A percentile compares a stretch with the other conserved stretches of the same genome.
phyloP scores from a whole-genome alignment of 2,888 invertebrate species.

The Flexamia atlantica region DNA sequence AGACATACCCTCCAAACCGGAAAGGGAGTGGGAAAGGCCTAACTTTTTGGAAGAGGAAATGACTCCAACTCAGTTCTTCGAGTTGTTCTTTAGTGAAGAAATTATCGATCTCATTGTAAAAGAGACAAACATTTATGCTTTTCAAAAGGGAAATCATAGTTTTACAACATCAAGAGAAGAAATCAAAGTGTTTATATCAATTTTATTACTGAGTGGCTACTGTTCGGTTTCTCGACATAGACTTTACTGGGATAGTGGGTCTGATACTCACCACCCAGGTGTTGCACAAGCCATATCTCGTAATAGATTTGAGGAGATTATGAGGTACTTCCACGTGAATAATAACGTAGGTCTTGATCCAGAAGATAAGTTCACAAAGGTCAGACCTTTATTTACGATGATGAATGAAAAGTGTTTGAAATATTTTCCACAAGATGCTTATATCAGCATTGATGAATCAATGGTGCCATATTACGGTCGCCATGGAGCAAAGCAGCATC shows the following conservation, averaged over 20 bases:
- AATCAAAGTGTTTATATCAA: neutral
- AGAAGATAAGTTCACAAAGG: conserved; percentile 64
- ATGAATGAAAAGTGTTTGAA: conserved; percentile 62
- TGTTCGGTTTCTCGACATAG: neutral
- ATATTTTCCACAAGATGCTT: neutral
- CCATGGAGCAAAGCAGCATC: conserved; percentile 57
- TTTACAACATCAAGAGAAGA: neutral
- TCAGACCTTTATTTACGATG: conserved; percentile 58
- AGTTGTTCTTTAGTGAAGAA: conserved; percentile 31
- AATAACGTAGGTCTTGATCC: conserved; percentile 38
- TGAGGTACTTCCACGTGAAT: conserved; percentile 58
- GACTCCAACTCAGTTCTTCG: neutral
- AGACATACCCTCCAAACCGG: too few relatives aligned
- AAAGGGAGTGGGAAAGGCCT: too few relatives aligned
- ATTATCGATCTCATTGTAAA: conserved; percentile 64
- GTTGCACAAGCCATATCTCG: conserved; percentile 58
- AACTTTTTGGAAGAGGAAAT: neutral
- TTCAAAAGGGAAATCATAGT: conserved; percentile 64
- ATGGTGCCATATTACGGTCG: conserved; percentile 51
- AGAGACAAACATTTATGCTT: conserved; percentile 65
- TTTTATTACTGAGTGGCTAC: neutral
- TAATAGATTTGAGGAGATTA: conserved; percentile 56
- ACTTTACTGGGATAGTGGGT: neutral
- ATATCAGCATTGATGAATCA: conserved; percentile 14
- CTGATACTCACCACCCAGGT: neutral